Evolutionary conservation across 2,888 invertebrate genomes (phyloP), one percentile per base, ranked within the genome.

Genomic region (Synanthedon formicaeformis): DNA sequence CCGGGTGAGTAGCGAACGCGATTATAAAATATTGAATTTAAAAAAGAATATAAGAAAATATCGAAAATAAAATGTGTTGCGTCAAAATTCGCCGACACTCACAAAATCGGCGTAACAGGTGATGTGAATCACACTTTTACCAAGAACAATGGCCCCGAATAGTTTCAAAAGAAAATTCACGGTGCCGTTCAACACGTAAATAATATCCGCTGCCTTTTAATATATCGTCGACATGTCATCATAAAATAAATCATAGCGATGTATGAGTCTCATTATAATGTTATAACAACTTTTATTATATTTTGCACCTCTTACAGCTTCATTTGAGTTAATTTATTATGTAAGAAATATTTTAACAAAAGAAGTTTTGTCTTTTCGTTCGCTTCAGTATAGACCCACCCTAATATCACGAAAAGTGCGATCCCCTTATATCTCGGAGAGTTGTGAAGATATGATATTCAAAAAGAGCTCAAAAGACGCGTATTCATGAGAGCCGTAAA

Each of bases 171-270:
- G 51, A 51, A 54, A 51, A 51, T 51, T 48, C 51, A 23, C 48
- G n/a, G 45, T 40, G 18, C 45, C 50, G 52, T 51, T 45, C 49
- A 18, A 54, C 53, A 54, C 51, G 41, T 40, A 45, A 45, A 23
- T 49, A 49, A 49, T 18, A 49, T 23, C 49, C 16, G 49, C 49
- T 16, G 18, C 16, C 49, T 41, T n/a, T 40, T 41, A 45, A 51
- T 54, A 51, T 51, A 53, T 53, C 51, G 27, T 16, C 13, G 34
- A 23, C n/a, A 50, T 40, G 51, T 54, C 53, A 51, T 13, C 51
- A 54, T 41, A 54, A 18, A 13, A 49, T 54, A 54, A 49, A 54
- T 54, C 53, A 51, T 41, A 51, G 12, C 45, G 11, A 41, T 34
- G 34, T 14, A 41, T 6, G 49, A 53, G 41, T 18, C 16, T 23